phyloP scores from a whole-genome alignment of 2,113 vertebrate species.

The Pseudorhombus dupliciocellatus region DNA sequence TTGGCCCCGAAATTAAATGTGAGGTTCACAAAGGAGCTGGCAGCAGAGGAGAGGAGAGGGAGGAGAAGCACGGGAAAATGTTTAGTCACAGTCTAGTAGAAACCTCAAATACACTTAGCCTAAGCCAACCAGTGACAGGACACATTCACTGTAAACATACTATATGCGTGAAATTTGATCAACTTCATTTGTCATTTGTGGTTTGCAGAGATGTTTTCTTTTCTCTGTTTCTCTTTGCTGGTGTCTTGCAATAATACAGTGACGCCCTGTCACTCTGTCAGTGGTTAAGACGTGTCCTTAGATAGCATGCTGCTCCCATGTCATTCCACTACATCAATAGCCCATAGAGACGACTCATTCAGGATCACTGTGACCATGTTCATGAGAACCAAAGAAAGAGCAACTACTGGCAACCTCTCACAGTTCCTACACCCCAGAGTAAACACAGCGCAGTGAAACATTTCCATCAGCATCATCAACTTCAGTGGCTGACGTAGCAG shows the following conservation, averaged over 20 bases:
- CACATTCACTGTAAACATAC: background rate
- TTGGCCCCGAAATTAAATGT: background rate
- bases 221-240: too few species aligned
- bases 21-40: slow-evolving; percentile 4
- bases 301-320: too few species aligned
- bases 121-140: background rate
- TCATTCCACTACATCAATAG: too few species aligned
- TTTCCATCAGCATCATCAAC: slow-evolving; percentile 34
- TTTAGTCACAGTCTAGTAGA: slow-evolving; percentile 24
- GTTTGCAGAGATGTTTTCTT: too few species aligned
- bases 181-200: too few species aligned
- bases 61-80: slow-evolving; percentile 5
- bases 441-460: slow-evolving; percentile 17
- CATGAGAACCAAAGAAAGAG: background rate
- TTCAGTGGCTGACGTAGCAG: slow-evolving; percentile 33
- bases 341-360: too few species aligned
- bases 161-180: too few species aligned
- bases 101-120: background rate
- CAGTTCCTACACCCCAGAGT: background rate
- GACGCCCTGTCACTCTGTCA: too few species aligned
- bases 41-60: background rate
- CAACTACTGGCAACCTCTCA: background rate
- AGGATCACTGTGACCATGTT: background rate
- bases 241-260: too few species aligned
- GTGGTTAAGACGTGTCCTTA: too few species aligned